Evolutionary conservation across 1,140 invertebrate genomes (phyloP), one percentile per base, ranked within the genome.

Genomic region (Aphis gossypii): DNA sequence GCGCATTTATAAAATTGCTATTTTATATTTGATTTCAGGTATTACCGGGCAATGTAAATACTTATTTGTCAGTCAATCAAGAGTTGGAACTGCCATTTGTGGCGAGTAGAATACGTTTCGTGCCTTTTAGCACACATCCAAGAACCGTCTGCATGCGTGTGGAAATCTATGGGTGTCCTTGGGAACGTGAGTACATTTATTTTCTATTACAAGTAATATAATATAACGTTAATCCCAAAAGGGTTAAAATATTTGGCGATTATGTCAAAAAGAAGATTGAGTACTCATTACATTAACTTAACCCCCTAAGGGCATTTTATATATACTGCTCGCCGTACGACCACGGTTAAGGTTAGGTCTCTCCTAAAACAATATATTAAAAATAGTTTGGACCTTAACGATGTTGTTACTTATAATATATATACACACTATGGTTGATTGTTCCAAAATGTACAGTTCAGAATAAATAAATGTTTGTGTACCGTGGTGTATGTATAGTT

Each of bases 121-220:
- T 98, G 95, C 98, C 98, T 30, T 98, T 97, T 95, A 98, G 98
- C 93, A 96, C 97, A 93, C 97, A 98, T 95, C 97, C 98, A 46
- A 96, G 98, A 88, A 99, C 98, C 0, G 98, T 99, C 38, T 99
- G 98, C 95, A 97, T 99, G 97, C 96, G 98, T 94, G 98, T 98
- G 18, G 98, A 99, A 96, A 95, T 99, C 92, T 97, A 98, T 94
- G 98, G 98, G 93, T 98, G 98, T 95, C 96, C 96, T 83, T 98
- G 97, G 97, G 97, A 94, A 89, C 94, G 94, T 95, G 88, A 95
- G 94, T 95, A 91, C 21, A 91, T 90, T n/a, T 93, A 51, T 87
- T 76, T 68, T 60, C 38, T 60, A 46, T 76, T 76, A 76, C 60
- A 18, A 68, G 41, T 46, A n/a, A n/a, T 1, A 41, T 38, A 56